Base-by-base conservation (phyloP, 2,888 invertebrate species). In the Ctena decussata region DNA sequence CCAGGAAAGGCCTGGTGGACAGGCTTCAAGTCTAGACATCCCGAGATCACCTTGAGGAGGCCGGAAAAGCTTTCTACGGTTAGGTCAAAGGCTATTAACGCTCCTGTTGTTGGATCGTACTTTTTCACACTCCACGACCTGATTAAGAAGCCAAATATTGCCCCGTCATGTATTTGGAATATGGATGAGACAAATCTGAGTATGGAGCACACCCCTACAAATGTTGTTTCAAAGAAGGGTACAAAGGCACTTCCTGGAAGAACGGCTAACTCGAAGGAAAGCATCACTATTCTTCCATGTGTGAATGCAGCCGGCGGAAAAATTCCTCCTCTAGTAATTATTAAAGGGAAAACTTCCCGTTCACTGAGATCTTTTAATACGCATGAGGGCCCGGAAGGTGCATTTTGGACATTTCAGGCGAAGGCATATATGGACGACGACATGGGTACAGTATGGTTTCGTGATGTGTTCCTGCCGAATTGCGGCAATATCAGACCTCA, bases 231-330 rank as follows among this genome's bases (percentile, higher is more conserved):
- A 12, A 8, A 15, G 5, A 79, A 72, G 21, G 76, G 82, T 0
- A 32, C 41, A 12, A 30, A 76, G 35, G 73, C 71, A 21, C 41
- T 84, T 18, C 88, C 85, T 27, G 82, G 77, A 2, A 53, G 73
- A 12, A 57, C 69, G 0, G 79, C 75, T 0, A 82, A 82, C 32
- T 30, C 32, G 2, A 18, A 75, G 21, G 78, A 84, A 35, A 57
- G 60, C 8, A 70, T 84, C 1, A 89, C 86, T 12, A 44, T 86
- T 11, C n/a, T 73, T 8, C 78, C 84, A 0, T 89, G 89, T 32
- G 60, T 84, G 0, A 85, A 80, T 79, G 89, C 82, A 0, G 77
- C 82, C 18, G 82, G 84, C 0, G 18, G n/a, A n/a, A n/a, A 60
- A n/a, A 77, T 86, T 8, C 86, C 80, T 24, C 83, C 85, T 0